Base-by-base conservation (phyloP, 1,140 invertebrate genomes). In the Pseudomyrmex concolor region DNA sequence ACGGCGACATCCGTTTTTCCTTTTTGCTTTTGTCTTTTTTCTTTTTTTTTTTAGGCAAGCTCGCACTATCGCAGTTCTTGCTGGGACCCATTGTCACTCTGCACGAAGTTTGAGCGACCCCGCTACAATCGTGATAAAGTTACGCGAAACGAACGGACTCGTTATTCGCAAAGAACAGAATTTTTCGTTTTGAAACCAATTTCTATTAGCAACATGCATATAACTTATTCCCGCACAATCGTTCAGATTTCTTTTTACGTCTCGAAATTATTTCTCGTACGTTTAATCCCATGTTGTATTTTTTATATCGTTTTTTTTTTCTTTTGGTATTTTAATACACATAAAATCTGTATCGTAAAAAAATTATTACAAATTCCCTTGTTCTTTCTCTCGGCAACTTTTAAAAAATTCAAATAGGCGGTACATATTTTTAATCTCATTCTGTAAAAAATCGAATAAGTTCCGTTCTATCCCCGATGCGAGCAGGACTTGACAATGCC, bases 101-200 rank as follows among this genome's bases (percentile, higher is more conserved):
- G 22, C 48, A 80, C 45, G 51, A 70, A 80, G 66, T 71, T 80
- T 59, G 76, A 60, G 66, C 76, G 76, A 71, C 66, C 66, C 43
- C 54, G 66, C 64, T 80, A 70, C 59, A 80, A 80, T 66, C 66
- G 43, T 43, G 19, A 66, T 12, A 25, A 80, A 80, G 76, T 80
- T 80, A 71, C 59, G 66, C 43, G 76, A 78, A 78, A 60, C 66
- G 54, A 80, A 80, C 67, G 22, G 66, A 80, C 59, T 80, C 68
- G 66, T 80, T 70, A 80, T 59, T 55, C 43, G 22, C 43, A 19
- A 80, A 80, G 54, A 60, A 77, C 50, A 12, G 74, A 55, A 48
- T 17, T 71, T 34, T 34, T 59, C 34, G 19, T 17, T 70, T 60
- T n/a, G 15, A 13, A 45, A 48, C 15, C 45, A 25, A 48, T 78